Evolutionary conservation across 2,113 vertebrate genomes (phyloP).

Genomic region (Falcunculus frontatus): DNA sequence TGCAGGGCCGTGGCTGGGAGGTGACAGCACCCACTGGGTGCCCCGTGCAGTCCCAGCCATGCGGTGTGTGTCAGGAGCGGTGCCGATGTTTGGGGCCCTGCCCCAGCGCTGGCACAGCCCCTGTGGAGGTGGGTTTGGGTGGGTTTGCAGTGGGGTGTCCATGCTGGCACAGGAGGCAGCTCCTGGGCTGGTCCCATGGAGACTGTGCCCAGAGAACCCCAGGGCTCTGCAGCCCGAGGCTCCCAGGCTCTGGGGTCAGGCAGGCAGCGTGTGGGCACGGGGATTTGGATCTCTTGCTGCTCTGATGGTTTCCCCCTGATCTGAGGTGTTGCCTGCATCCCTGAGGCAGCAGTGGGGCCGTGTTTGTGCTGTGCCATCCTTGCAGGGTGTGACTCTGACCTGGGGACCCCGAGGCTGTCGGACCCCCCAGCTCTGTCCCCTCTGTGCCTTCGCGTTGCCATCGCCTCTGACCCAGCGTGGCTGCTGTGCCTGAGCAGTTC

Average conservation of each 20-base stretch:
- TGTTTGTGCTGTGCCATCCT: neutral
- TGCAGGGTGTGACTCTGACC: neutral
- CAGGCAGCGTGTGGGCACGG: accelerated
- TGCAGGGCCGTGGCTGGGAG: neutral
- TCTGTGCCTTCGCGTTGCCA: accelerated
- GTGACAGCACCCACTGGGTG: neutral
- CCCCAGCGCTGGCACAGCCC: accelerated
- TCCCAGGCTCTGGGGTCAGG: neutral
- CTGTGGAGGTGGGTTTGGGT: neutral
- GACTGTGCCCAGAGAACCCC: neutral
- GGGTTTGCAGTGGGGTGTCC: neutral
- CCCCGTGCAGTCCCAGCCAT: accelerated
- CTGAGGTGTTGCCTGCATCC: neutral
- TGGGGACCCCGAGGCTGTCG: accelerated
- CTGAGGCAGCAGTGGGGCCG: neutral
- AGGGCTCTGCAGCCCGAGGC: neutral
- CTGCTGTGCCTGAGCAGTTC: neutral
- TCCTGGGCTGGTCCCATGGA: accelerated
- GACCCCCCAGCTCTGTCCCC: neutral
- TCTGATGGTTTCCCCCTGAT: neutral
- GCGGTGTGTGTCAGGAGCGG: accelerated
- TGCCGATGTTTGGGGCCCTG: neutral
- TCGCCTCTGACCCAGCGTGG: accelerated
- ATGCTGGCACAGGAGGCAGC: neutral
- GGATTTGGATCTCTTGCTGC: neutral